Evolutionary conservation across 1,140 invertebrate genomes (phyloP), one percentile per base, ranked within the genome.

Genomic region (Leptonema lineaticorne): DNA sequence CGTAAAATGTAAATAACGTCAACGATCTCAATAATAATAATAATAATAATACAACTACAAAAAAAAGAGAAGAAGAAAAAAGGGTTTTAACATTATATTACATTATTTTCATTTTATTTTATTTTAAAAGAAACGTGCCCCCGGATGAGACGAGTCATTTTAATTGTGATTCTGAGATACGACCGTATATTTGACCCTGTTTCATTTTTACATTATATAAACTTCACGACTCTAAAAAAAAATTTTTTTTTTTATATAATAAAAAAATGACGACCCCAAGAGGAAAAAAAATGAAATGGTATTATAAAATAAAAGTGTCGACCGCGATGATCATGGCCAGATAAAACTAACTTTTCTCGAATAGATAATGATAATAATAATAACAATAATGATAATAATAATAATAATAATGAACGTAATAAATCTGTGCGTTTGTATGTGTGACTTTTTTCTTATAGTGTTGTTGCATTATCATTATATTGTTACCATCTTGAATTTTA

Each of bases 401-500:
- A 58, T 7, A 53, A 6, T 18, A 53, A 53, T 2, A 53, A 5
- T 24, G 5, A 48, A 48, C n/a, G n/a, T n/a, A 33, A 33, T 6
- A 33, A 33, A 9, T 16, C 37, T 41, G 11, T 41, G 37, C 37
- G 11, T 41, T 41, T 41, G 11, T 41, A 41, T 41, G 16, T 41
- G n/a, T 41, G 37, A 14, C 16, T 9, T 41, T 41, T 14, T 16
- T 41, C 20, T 37, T 37, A n/a, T 62, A 22, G 58, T 60, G 58
- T 59, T 33, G 29, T 63, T 64, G 59, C 22, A 53, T 53, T 63
- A 41, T 64, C 37, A 64, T 64, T 50, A 64, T 53, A 64, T 53
- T 64, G 62, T 64, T n/a, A 24, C 16, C 46, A 64, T 64, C 62
- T 64, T 64, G 62, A 64, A 64, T 64, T 28, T 64, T 64, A 64